Conservation (phyloP, 2,888 invertebrate genomes). For the Koerneria pararmatus region DNA sequence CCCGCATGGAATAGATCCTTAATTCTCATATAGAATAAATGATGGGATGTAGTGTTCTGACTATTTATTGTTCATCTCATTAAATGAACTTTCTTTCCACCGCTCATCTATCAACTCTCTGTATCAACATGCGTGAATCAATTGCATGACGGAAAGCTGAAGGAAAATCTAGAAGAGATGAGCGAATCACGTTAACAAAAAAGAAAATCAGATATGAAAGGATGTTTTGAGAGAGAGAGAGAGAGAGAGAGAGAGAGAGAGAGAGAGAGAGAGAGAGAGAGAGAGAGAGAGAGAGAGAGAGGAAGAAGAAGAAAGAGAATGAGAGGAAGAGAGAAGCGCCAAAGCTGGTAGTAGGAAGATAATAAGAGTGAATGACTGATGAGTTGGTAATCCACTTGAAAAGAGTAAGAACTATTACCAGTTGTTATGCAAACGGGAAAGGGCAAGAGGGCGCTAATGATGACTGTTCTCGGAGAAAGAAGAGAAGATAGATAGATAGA, state of each 20-base stretch:
- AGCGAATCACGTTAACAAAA: too few species aligned
- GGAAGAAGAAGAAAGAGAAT: neutral
- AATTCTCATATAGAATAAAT: too few species aligned
- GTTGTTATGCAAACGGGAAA: neutral
- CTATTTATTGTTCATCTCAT: too few species aligned
- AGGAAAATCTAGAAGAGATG: too few species aligned
- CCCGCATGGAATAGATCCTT: too few species aligned
- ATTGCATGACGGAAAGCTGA: too few species aligned
- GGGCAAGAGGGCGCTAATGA: slow-evolving; percentile 6
- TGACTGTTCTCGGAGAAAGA: neutral
- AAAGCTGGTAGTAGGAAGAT: neutral
- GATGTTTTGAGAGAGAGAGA: too few species aligned
- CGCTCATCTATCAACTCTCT: too few species aligned
- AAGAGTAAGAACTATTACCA: neutral
- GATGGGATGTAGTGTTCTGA: too few species aligned
- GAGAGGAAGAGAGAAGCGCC: neutral
- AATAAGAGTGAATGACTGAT: neutral
- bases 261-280: neutral
- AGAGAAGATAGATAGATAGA: neutral
- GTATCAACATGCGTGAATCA: too few species aligned
- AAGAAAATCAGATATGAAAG: too few species aligned
- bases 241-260: neutral
- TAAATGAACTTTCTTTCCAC: too few species aligned
- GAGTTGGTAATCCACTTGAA: neutral
- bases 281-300: neutral